phyloP scores from a whole-genome alignment of 2,113 vertebrate species.

The Nyctereutes procyonoides region DNA sequence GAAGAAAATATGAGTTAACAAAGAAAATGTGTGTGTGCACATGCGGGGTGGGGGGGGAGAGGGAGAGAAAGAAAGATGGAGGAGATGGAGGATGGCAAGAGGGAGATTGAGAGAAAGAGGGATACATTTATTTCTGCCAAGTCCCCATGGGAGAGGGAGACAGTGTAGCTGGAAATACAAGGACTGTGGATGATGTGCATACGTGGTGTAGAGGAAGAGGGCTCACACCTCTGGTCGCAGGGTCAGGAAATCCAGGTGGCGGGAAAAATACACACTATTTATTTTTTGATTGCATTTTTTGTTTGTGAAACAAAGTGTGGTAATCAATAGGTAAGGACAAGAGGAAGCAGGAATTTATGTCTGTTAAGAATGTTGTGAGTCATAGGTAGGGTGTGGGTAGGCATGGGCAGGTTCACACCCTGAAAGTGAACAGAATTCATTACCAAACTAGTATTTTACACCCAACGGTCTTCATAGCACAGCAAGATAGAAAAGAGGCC shows the following conservation, averaged over 20 bases:
- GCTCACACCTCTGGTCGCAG: slow-evolving; percentile 64
- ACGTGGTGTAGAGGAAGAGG: background rate
- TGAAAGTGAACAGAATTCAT: slow-evolving; percentile 84
- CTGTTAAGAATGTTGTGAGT: background rate
- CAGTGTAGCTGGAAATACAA: background rate
- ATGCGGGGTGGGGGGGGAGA: background rate
- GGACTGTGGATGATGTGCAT: background rate
- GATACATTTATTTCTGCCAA: background rate
- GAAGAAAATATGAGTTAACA: background rate
- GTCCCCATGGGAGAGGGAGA: background rate
- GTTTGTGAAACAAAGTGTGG: background rate
- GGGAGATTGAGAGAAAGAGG: background rate
- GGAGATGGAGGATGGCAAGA: background rate
- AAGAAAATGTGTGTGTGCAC: background rate
- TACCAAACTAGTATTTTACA: slow-evolving; percentile 80
- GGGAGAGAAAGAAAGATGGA: too few species aligned
- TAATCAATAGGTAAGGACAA: background rate
- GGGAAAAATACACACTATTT: slow-evolving; percentile 91
- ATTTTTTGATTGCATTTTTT: slow-evolving; percentile 67
- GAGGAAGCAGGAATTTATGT: background rate
- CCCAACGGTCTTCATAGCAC: slow-evolving; percentile 71
- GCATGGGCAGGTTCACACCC: background rate
- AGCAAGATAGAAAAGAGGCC: slow-evolving; percentile 71
- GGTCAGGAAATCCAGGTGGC: slow-evolving; percentile 85
- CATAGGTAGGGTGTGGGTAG: background rate